phyloP scores from a whole-genome alignment of 2,113 vertebrate species.

The Hemiprocne comata region DNA sequence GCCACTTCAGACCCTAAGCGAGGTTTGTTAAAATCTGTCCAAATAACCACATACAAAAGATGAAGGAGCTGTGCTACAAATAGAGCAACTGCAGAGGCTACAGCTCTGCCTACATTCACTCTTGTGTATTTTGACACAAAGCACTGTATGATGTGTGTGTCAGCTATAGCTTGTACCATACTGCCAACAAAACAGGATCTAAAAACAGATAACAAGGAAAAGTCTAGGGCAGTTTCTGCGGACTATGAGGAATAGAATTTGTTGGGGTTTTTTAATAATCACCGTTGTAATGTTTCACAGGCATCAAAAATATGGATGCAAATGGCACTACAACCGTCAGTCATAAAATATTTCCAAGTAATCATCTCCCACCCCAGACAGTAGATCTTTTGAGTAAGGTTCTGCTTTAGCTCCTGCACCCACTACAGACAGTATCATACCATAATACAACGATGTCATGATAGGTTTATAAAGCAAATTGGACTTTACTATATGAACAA shows the following conservation, averaged over 20 bases:
- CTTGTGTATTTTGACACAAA: constrained; percentile 41
- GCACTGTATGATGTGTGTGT: constrained; percentile 21
- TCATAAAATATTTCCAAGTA: not conserved
- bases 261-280: not conserved
- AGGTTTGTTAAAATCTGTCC: constrained; percentile 32
- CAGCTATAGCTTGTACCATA: constrained; percentile 19
- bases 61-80: constrained; percentile 56
- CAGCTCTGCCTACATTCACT: not conserved
- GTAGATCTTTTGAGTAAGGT: not conserved
- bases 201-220: constrained; percentile 31
- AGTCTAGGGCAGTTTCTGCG: not conserved
- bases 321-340: not conserved
- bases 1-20: not conserved
- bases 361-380: not conserved
- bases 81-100: constrained; percentile 55
- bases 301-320: not conserved
- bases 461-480: not conserved
- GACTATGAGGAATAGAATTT: not conserved
- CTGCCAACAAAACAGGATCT: constrained; percentile 20
- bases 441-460: not conserved
- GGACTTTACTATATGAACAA: not conserved
- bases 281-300: not conserved
- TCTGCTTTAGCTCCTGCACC: not conserved
- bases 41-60: not conserved
- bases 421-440: not conserved